Percentiles rank a stretch among this genome's conserved stretches.
phyloP scores from a whole-genome alignment of 2,797 vertebrate species.

The Syngnathus acus region DNA sequence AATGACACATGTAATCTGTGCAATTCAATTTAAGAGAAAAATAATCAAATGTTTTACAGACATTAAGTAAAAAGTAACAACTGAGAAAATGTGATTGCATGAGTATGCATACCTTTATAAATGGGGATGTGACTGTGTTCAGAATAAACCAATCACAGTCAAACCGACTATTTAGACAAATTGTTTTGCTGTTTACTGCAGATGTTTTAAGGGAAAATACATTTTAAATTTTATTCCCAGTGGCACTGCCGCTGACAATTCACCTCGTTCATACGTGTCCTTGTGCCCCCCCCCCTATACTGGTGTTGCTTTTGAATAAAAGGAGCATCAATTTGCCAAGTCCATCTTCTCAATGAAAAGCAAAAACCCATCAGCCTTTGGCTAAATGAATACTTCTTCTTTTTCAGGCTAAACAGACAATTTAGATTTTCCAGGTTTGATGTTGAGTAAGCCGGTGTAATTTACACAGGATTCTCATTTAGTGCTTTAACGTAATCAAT shows the following conservation, averaged over 20 bases:
- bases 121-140: background rate
- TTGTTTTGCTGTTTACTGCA: background rate
- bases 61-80: background rate
- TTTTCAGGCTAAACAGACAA: background rate
- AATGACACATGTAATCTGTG: background rate
- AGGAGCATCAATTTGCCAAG: background rate
- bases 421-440: slow-evolving; percentile 18
- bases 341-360: background rate
- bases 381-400: no score
- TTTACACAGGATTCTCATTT: slow-evolving; percentile 20
- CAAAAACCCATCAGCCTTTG: no score
- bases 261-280: background rate
- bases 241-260: background rate
- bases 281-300: background rate
- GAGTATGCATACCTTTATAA: no score
- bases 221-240: slow-evolving; percentile 5
- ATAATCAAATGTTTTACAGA: background rate
- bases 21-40: background rate
- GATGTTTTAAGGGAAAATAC: slow-evolving; percentile 7
- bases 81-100: background rate
- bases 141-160: background rate
- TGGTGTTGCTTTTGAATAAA: background rate
- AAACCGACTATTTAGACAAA: background rate
- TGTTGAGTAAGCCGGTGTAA: slow-evolving; percentile 25
- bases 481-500: slow-evolving; percentile 17